These are phyloP conservation scores for Carcina quercana DNA, from an alignment of 2,888 invertebrate genomes.

Conservation along the genomic window DNA sequence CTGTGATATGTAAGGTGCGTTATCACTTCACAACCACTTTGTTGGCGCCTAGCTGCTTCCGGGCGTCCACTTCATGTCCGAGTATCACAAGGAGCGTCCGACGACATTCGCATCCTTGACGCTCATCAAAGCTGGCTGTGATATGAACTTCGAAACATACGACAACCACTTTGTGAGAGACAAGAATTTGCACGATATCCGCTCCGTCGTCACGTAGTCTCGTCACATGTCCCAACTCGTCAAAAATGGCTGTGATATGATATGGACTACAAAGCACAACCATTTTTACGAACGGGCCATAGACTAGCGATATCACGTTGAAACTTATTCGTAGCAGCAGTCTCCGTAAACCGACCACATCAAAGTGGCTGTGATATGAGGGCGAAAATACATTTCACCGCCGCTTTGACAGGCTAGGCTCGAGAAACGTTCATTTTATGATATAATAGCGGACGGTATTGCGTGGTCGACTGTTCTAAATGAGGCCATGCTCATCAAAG, in stretches of 20 bases:
- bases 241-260: slow-evolving; percentile 97
- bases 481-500: slow-evolving; percentile 92
- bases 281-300: slow-evolving; percentile 83
- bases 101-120: slow-evolving; percentile 33
- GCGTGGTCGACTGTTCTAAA: slow-evolving; percentile 29
- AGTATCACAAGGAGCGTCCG: not conserved
- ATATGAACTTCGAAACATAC: slow-evolving; percentile 86
- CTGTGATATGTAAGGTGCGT: slow-evolving; percentile 90
- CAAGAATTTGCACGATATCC: slow-evolving; percentile 31
- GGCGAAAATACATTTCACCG: slow-evolving; percentile 82
- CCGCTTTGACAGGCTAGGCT: slow-evolving; percentile 89
- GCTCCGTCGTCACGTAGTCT: slow-evolving; percentile 18
- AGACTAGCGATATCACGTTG: slow-evolving; percentile 22
- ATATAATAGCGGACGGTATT: not conserved
- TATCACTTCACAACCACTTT: slow-evolving; percentile 91
- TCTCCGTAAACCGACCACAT: slow-evolving; percentile 83
- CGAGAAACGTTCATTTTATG: slow-evolving; percentile 51
- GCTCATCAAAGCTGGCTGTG: slow-evolving; percentile 99
- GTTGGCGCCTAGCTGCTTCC: slow-evolving; percentile 63
- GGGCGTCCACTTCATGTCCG: not conserved
- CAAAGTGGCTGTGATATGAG: slow-evolving; percentile 99
- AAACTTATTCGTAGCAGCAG: slow-evolving; percentile 13
- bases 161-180: slow-evolving; percentile 94
- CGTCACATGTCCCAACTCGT: slow-evolving; percentile 85
- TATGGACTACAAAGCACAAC: slow-evolving; percentile 79